Evolutionary conservation across 2,797 vertebrate genomes (phyloP).

Genomic region (Oophaga sylvatica): DNA sequence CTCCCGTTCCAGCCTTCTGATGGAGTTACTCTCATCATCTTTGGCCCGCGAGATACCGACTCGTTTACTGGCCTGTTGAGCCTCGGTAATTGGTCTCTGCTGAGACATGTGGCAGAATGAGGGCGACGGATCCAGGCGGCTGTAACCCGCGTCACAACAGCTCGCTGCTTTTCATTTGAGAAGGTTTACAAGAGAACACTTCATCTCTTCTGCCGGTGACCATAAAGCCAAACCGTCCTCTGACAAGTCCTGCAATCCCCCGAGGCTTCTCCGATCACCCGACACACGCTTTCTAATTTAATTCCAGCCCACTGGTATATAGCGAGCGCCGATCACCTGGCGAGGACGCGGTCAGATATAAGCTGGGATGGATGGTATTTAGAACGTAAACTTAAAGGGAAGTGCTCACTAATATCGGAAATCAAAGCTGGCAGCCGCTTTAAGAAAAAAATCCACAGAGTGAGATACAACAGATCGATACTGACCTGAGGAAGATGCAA

Average conservation of each 20-base stretch:
- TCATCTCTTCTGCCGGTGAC: neutral
- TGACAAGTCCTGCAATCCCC: neutral
- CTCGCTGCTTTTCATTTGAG: neutral
- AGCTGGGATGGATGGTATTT: neutral
- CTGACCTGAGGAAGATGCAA: no score
- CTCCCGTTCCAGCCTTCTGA: slow-evolving; percentile 2
- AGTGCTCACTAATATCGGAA: neutral
- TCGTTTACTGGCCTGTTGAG: slow-evolving; percentile 41
- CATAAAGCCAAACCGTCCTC: neutral
- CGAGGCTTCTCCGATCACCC: neutral
- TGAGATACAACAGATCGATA: no score
- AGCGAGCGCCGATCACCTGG: neutral
- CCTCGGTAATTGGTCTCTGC: slow-evolving; percentile 57
- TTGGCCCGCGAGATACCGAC: neutral
- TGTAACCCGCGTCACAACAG: slow-evolving; percentile 21
- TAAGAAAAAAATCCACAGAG: neutral
- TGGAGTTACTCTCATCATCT: neutral
- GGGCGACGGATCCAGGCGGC: slow-evolving; percentile 16
- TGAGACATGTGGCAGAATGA: slow-evolving; percentile 57
- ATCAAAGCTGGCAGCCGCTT: neutral
- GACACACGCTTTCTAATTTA: neutral
- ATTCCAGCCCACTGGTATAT: neutral
- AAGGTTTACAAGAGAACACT: slow-evolving; percentile 11
- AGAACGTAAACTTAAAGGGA: neutral
- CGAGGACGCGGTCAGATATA: neutral